Conservation (phyloP, 2,888 invertebrate genomes). For the Rapana venosa region DNA sequence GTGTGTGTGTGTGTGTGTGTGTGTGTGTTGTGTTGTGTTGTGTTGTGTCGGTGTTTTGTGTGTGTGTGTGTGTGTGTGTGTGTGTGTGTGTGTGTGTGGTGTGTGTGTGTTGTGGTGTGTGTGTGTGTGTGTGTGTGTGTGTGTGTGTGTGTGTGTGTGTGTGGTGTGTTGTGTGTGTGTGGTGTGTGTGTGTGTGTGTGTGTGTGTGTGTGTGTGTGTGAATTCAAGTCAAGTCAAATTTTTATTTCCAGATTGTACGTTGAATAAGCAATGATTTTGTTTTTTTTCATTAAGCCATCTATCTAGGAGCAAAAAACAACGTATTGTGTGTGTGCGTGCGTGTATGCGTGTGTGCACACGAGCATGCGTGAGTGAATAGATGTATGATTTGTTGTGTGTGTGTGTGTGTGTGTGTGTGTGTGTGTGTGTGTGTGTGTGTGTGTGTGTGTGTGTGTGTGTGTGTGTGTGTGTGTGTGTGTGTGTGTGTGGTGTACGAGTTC, state of each 20-base stretch:
- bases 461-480: slow-evolving; percentile 6
- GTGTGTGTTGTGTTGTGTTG: not conserved
- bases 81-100: not conserved
- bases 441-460: slow-evolving; percentile 14
- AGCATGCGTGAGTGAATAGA: too few relatives aligned
- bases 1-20: not conserved
- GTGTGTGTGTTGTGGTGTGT: not conserved
- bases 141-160: not conserved
- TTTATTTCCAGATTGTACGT: too few relatives aligned
- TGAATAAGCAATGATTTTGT: too few relatives aligned
- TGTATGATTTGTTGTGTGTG: too few relatives aligned
- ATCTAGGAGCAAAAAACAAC: too few relatives aligned
- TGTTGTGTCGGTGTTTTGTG: not conserved
- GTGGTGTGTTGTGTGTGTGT: not conserved
- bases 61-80: not conserved
- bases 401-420: too few relatives aligned
- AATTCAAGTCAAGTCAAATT: too few relatives aligned
- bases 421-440: not conserved
- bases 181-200: too few relatives aligned
- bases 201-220: too few relatives aligned
- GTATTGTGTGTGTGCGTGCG: too few relatives aligned
- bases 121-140: not conserved
- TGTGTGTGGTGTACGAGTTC: not conserved
- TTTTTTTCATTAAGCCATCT: too few relatives aligned
- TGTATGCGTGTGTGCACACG: too few relatives aligned